A percentile compares a stretch with the other conserved stretches of the same genome.
phyloP scores from a whole-genome alignment of 2,113 vertebrate species.

The Rhagologus leucostigma region DNA sequence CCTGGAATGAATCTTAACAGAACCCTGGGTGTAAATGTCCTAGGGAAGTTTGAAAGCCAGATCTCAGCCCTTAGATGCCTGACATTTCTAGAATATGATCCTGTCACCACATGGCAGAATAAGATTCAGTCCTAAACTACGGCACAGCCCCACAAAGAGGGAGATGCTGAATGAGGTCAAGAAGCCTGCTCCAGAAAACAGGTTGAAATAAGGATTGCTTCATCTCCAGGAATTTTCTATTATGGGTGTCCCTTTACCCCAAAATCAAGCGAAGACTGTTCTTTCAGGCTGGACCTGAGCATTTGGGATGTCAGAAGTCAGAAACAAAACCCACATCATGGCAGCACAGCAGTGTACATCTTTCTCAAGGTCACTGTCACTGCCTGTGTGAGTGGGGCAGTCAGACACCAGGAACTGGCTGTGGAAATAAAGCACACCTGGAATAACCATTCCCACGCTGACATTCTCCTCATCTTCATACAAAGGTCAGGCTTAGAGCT shows the following conservation, averaged over 20 bases:
- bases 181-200: background rate
- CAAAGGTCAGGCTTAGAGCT: background rate
- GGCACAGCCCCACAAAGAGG: background rate
- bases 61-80: background rate
- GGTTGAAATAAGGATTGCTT: background rate
- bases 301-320: background rate
- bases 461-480: background rate
- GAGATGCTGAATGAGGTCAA: background rate
- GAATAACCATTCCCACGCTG: background rate
- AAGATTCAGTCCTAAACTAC: background rate
- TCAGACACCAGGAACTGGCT: background rate
- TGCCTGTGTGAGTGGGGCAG: background rate
- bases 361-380: background rate
- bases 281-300: background rate
- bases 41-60: background rate
- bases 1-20: background rate
- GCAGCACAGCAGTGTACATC: background rate
- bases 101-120: constrained; percentile 24
- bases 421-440: background rate
- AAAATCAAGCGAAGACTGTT: background rate
- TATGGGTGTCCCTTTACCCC: background rate
- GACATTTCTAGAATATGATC: constrained; percentile 23
- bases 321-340: background rate
- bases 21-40: background rate
- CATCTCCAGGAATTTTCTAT: background rate